Evolutionary conservation across 2,113 vertebrate genomes (phyloP).

Genomic region (Heterotis niloticus): DNA sequence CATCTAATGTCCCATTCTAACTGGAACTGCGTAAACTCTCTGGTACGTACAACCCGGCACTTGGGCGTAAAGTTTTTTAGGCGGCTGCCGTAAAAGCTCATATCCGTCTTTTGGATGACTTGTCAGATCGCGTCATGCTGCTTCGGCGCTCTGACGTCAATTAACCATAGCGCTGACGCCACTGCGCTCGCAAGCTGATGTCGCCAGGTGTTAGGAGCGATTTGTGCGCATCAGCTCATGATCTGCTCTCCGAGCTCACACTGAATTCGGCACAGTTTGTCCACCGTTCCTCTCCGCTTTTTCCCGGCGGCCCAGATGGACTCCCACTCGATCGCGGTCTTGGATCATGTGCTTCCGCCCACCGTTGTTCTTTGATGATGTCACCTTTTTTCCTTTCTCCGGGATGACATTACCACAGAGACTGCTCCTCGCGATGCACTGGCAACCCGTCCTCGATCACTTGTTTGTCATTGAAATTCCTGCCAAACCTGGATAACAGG

Average conservation of each 20-base stretch:
- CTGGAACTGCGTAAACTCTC: neutral
- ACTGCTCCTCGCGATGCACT: neutral
- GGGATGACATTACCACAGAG: neutral
- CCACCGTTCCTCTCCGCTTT: neutral
- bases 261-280: neutral
- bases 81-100: neutral
- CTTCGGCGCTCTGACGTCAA: neutral
- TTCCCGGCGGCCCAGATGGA: neutral
- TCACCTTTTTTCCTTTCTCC: neutral
- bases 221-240: no score
- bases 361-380: conserved; percentile 11
- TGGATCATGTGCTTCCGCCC: neutral
- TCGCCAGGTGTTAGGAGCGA: neutral
- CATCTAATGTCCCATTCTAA: neutral
- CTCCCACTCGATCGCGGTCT: neutral
- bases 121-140: neutral
- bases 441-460: neutral
- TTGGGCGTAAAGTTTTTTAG: neutral
- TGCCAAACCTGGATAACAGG: conserved; percentile 8
- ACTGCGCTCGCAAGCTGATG: neutral
- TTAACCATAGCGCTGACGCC: neutral
- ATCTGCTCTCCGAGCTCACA: neutral
- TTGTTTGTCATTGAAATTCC: neutral
- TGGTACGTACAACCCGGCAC: neutral
- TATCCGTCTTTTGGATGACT: neutral